These are phyloP conservation scores for Bufo gargarizans DNA, from an alignment of 2,113 vertebrate species.

Conservation along the genomic window DNA sequence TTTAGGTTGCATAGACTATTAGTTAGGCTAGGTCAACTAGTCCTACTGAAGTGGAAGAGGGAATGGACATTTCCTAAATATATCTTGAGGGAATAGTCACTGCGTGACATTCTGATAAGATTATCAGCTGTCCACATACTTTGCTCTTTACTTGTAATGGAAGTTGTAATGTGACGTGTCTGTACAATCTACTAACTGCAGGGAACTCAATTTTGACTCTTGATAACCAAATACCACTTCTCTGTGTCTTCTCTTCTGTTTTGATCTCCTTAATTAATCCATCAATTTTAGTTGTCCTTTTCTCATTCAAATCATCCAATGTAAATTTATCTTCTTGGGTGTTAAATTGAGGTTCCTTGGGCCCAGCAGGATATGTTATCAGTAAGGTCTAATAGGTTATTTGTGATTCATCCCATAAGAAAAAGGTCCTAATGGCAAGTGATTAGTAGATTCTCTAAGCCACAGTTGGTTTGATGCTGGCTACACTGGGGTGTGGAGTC, in stretches of 20 bases:
- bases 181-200: too few species aligned
- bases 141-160: neutral
- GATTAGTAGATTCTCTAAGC: neutral
- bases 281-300: neutral
- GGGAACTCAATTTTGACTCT: neutral
- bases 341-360: neutral
- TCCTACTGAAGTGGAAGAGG: neutral
- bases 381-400: neutral
- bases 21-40: neutral
- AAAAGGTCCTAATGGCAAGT: neutral
- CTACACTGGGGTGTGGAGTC: too few species aligned
- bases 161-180: neutral
- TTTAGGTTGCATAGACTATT: neutral
- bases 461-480: too few species aligned
- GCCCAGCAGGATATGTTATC: neutral
- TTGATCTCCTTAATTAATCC: neutral
- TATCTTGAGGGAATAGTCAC: neutral
- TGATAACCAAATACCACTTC: neutral
- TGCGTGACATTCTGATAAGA: neutral
- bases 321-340: too few species aligned
- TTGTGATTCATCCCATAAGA: neutral
- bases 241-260: neutral
- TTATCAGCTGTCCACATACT: neutral
- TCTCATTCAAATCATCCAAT: neutral
- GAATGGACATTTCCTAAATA: slow-evolving; percentile 4